Evolutionary conservation across 2,113 vertebrate species (phyloP), one percentile per base, ranked within the genome.

Genomic region (Osmerus eperlanus): DNA sequence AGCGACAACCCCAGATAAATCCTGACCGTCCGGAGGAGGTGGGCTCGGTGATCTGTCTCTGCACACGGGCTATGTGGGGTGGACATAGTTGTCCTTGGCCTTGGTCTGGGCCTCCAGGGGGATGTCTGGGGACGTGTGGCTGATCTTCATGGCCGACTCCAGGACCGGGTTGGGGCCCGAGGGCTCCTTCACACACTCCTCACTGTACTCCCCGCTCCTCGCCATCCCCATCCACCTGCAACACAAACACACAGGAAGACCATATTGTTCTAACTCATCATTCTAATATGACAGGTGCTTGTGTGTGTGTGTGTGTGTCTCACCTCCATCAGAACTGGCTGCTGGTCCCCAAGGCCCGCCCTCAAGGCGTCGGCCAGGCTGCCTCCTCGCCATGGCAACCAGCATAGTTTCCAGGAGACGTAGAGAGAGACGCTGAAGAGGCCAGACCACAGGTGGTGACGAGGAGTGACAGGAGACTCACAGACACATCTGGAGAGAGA

Each of bases 381-480:
- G 65, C 94, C 94, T 74, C 96, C 94, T 74, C 95, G 94, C 93
- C 96, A 96, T 0, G 97, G 97, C 80, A 97, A 91, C 97, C 97
- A 99, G 85, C 96, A 99, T 80, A 99, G 90, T 87, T 99, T 99
- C 96, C 96, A 99, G 84, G 97, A 98, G 19, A 99, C 97, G n/a
- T 99, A 99, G 66, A 99, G 93, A 61, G 96, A 98, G 56, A 99
- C 97, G 0, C 95, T 95, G 67, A 99, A 98, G 54, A 99, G 93
- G 97, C 97, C 32, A 99, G 93, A 71, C 97, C 92, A 78, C 92
- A 93, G 68, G 91, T 86, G 70, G 91, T 93, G 73, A 93, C 92
- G 83, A 93, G 80, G 80, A 93, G 86, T 4, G 92, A 93, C 81
- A 92, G 72, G 72, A 93, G 87, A 56, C 92, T 93, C 76, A 93